Evolutionary conservation across 2,113 vertebrate genomes (phyloP), one percentile per base, ranked within the genome.

Genomic region (Leptodactylus fuscus): DNA sequence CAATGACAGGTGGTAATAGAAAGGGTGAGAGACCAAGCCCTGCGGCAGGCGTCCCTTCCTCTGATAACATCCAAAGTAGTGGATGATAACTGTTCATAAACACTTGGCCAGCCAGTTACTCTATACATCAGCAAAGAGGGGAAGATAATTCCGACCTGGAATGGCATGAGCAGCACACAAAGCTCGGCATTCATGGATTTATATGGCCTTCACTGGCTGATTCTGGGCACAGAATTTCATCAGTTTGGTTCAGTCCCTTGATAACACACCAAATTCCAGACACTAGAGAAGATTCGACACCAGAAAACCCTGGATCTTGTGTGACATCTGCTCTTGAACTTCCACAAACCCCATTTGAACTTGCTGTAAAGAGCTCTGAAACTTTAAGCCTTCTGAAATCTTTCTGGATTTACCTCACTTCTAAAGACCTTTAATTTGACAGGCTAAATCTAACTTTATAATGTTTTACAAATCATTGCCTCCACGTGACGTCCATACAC

Each of bases 1-100:
- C 93, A 94, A 92, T 97, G 96, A 97, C 96, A 97, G 94, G 94
- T 93, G 92, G 92, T 96, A 96, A 96, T 95, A 93, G 93, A 93
- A 94, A 94, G 95, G 95, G 95, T 94, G 94, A 95, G 94, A 96
- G 95, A 91, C 93, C 91, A 82, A 89, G 92, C 92, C 94, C 91
- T 85, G 86, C 90, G 90, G 93, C 94, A 92, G 94, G 92, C 93
- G 93, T 93, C 92, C 93, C 92, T 93, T 92, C 93, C 91, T 92
- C 94, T 94, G 95, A 96, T 96, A 96, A 91, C 18, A 87, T 41
- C 93, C 90, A 65, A 87, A 93, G 93, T 87, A 91, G 13, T 2
- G 89, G 92, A 85, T 87, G 94, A 95, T 97, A 96, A 95, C 91
- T 90, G 89, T 89, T 91, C 88, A 94, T 95, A 96, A 96, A 96